Percentiles rank a stretch among this genome's conserved stretches.
Evolutionary conservation across 2,888 invertebrate species (phyloP).

Genomic region (Parelbella ahira): DNA sequence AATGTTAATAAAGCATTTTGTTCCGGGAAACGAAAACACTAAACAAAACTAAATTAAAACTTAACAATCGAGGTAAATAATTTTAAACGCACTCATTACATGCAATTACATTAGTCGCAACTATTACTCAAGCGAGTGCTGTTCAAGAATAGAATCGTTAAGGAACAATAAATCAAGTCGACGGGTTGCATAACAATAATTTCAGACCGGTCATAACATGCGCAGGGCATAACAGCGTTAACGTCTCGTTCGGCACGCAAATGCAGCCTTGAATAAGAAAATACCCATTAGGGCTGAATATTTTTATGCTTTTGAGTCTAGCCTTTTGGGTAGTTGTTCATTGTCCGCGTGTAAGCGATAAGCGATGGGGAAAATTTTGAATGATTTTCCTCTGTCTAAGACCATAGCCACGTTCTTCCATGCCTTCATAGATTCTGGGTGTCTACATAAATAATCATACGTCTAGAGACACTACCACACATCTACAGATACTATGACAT

Average conservation of each 20-base stretch:
- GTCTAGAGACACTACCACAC: too few species aligned
- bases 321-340: not conserved
- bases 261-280: conserved; percentile 20
- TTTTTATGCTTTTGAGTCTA: conserved; percentile 19
- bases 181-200: conserved; percentile 29
- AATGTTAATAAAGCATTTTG: too few species aligned
- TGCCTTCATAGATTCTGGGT: too few species aligned
- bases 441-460: too few species aligned
- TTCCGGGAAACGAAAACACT: too few species aligned
- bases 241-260: conserved; percentile 13
- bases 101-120: conserved; percentile 4
- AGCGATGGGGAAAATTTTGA: not conserved
- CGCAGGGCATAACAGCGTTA: conserved; percentile 15
- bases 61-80: too few species aligned
- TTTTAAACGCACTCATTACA: too few species aligned
- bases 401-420: too few species aligned
- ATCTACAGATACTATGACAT: too few species aligned
- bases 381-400: not conserved
- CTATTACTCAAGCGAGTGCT: not conserved
- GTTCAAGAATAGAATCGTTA: conserved; percentile 24
- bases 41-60: too few species aligned
- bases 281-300: conserved; percentile 19
- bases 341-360: not conserved
- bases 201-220: conserved; percentile 30
- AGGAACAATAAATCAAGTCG: conserved; percentile 30